Evolutionary conservation across 2,797 vertebrate genomes (phyloP), one percentile per base, ranked within the genome.

Genomic region (Typhlichthys eigenmanni): DNA sequence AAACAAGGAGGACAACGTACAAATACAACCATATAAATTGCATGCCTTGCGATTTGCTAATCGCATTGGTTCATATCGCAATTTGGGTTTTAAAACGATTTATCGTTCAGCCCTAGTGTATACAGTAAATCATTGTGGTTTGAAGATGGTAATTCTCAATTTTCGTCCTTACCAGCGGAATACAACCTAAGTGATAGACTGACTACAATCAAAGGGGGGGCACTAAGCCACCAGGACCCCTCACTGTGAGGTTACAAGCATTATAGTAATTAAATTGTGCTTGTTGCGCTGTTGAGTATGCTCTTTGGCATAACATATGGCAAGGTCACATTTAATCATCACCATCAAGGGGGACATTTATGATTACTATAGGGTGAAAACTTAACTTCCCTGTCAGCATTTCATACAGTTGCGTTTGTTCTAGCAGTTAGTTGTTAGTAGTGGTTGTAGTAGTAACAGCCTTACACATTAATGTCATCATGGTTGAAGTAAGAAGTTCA

Each of bases 241-340:
- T 11, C 38, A 43, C 38, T 2, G 38, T 43, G 38, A 43, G 7
- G 38, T 8, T 7, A 43, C 17, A 29, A 29, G 24, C 24, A 29
- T 4, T 29, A 29, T 14, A 9, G 14, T 16, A 9, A 52, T 52
- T 19, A 17, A 17, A 52, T 19, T 52, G 47, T 48, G 4, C 4
- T 5, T 48, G 8, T 11, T 51, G 16, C 38, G 38, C 1, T 9
- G 38, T 38, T 38, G 38, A 38, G 38, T 10, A 9, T 5, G 7
- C 17, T 52, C 17, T 52, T 10, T 19, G 50, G 14, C 50, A 52
- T 19, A 52, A 52, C 16, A 17, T 62, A 66, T 32, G 61, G 34
- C 19, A 60, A 66, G 63, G 63, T 48, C 47, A 52, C 14, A 55
- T 29, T 77, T 71, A 43, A 68, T 81, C 59, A 67, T 61, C 60